A percentile compares a stretch with the other conserved stretches of the same genome.
These are phyloP conservation scores for Nebria salina DNA, from an alignment of 2,888 invertebrate genomes.

Conservation along the genomic window DNA sequence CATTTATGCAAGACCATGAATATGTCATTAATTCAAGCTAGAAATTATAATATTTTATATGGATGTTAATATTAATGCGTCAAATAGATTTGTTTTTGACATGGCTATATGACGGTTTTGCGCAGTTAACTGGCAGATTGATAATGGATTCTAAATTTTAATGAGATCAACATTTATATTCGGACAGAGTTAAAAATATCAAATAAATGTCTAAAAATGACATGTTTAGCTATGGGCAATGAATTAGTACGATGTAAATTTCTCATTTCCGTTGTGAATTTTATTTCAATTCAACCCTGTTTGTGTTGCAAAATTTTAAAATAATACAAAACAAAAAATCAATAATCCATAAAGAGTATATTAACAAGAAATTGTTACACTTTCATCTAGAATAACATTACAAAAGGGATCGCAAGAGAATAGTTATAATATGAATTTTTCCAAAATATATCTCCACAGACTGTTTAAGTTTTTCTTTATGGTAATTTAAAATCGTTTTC, in stretches of 20 bases:
- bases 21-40: conserved; percentile 28
- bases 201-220: no score
- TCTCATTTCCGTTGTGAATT: no score
- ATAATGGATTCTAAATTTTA: not conserved
- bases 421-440: not conserved
- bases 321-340: no score
- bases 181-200: no score
- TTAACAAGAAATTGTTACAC: not conserved
- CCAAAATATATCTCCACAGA: not conserved
- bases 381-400: not conserved
- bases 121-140: not conserved
- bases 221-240: no score
- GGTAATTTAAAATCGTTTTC: not conserved
- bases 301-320: no score
- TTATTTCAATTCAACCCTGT: no score
- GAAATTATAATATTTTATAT: not conserved
- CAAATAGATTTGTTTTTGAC: not conserved
- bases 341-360: no score
- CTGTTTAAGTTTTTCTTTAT: not conserved
- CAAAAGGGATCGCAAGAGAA: not conserved
- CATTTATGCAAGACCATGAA: conserved; percentile 21
- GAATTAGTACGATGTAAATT: no score
- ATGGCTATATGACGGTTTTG: not conserved
- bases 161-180: no score
- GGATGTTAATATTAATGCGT: not conserved